Conservation (phyloP, 2,888 invertebrate genomes). For the Gnatocerus cornutus region DNA sequence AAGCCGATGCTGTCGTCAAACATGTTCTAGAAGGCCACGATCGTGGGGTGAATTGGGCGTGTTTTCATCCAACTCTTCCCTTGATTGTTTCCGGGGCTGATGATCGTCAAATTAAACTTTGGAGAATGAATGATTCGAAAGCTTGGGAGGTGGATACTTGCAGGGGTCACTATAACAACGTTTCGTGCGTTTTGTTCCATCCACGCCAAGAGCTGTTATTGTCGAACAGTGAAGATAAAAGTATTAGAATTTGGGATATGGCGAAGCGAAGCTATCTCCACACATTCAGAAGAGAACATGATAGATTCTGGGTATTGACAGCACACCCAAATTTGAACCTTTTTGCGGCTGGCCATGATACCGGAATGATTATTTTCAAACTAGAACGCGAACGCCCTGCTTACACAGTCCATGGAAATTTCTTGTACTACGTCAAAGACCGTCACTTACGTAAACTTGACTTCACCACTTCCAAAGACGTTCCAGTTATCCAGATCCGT, state of each 20-base stretch:
- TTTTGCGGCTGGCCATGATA: conserved; percentile 99
- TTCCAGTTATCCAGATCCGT: conserved; percentile 93
- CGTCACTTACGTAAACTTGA: conserved; percentile 92
- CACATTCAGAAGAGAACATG: conserved; percentile 95
- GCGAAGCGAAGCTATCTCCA: conserved; percentile 93
- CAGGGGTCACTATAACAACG: conserved; percentile 99
- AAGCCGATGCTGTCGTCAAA: conserved; percentile 94
- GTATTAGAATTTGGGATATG: conserved; percentile 99
- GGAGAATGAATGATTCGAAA: conserved; percentile 98
- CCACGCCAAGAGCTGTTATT: conserved; percentile 97
- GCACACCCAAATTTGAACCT: conserved; percentile 96
- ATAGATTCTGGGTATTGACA: conserved; percentile 97
- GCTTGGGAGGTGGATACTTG: conserved; percentile 99
- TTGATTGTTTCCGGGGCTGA: conserved; percentile 99
- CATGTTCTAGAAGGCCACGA: conserved; percentile 95
- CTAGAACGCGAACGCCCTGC: conserved; percentile 97
- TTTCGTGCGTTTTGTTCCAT: conserved; percentile 97
- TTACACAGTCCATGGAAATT: conserved; percentile 93
- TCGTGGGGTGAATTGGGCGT: conserved; percentile 99
- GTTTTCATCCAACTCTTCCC: conserved; percentile 96
- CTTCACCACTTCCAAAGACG: conserved; percentile 93
- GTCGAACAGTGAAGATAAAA: conserved; percentile 98
- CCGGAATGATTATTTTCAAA: conserved; percentile 95
- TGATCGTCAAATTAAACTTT: conserved; percentile 96
- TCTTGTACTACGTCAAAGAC: conserved; percentile 97